Conservation (phyloP, 2,888 invertebrate genomes). For the Cantharis rustica region DNA sequence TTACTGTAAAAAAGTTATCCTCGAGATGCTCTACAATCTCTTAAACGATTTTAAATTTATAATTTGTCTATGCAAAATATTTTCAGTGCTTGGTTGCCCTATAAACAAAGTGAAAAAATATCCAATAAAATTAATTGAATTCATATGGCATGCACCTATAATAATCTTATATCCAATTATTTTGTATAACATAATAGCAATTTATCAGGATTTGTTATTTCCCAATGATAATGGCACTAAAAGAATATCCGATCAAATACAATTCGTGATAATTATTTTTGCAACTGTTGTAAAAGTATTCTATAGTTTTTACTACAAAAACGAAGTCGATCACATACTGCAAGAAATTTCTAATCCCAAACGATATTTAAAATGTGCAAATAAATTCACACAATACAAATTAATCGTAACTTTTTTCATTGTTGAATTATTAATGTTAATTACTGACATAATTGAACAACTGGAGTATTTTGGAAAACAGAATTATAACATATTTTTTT, state of each 20-base stretch:
- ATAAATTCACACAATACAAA: background rate
- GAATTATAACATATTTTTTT: background rate
- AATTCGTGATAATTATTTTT: background rate
- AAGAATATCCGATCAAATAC: background rate
- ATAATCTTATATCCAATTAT: background rate
- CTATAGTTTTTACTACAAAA: background rate
- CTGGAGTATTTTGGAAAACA: background rate
- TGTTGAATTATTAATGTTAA: background rate
- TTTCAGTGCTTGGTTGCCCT: background rate
- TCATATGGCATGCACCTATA: background rate
- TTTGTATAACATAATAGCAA: background rate
- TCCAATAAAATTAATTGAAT: background rate
- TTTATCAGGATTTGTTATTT: background rate
- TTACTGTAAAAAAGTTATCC: too few species aligned
- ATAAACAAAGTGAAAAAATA: background rate
- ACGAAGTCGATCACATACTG: background rate
- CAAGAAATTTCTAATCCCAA: background rate
- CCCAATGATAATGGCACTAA: background rate
- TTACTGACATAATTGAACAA: background rate
- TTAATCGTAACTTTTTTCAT: background rate
- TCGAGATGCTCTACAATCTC: background rate
- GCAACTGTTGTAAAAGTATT: background rate
- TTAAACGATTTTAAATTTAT: background rate
- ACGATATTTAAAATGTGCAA: background rate
- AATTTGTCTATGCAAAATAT: background rate